Evolutionary conservation across 2,888 invertebrate species (phyloP).

Genomic region (Drosophila hawaiiensis): DNA sequence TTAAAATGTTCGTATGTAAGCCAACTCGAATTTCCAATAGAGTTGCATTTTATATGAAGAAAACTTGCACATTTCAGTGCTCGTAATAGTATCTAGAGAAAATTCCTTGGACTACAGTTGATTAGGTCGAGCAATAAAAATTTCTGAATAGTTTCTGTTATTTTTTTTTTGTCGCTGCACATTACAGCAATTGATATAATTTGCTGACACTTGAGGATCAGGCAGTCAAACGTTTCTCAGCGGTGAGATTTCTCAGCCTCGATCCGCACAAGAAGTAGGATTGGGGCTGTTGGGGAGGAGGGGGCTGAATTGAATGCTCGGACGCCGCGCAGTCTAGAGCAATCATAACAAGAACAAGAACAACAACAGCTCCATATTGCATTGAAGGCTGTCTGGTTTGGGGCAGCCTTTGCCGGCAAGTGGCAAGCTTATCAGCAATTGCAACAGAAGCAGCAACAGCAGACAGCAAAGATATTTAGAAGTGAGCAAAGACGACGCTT

Average conservation of each 20-base stretch:
- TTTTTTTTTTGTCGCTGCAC: not conserved
- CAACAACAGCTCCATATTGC: conserved; percentile 46
- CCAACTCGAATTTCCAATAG: not conserved
- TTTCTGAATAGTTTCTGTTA: conserved; percentile 33
- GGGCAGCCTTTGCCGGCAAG: conserved; percentile 30
- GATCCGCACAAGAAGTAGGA: conserved; percentile 4
- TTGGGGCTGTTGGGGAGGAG: not conserved
- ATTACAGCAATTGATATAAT: conserved; percentile 52
- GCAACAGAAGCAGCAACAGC: conserved; percentile 62
- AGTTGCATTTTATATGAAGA: not conserved
- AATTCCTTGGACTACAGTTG: conserved; percentile 50
- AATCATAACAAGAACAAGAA: conserved; percentile 55
- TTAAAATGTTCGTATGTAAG: not conserved
- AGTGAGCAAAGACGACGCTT: conserved; percentile 44
- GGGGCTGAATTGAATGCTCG: conserved; percentile 28
- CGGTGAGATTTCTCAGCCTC: conserved; percentile 51
- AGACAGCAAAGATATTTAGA: conserved; percentile 73
- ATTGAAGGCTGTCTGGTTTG: conserved; percentile 54
- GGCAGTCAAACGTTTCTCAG: conserved; percentile 38
- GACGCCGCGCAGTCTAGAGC: conserved; percentile 79
- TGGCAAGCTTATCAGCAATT: conserved; percentile 78
- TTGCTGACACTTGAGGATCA: conserved; percentile 56
- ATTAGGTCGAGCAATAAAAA: conserved; percentile 61
- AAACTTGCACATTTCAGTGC: conserved; percentile 36
- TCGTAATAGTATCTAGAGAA: conserved; percentile 32